These are phyloP conservation scores for Drosophila aldrichi DNA, from an alignment of 2,888 invertebrate genomes.

Conservation along the genomic window DNA sequence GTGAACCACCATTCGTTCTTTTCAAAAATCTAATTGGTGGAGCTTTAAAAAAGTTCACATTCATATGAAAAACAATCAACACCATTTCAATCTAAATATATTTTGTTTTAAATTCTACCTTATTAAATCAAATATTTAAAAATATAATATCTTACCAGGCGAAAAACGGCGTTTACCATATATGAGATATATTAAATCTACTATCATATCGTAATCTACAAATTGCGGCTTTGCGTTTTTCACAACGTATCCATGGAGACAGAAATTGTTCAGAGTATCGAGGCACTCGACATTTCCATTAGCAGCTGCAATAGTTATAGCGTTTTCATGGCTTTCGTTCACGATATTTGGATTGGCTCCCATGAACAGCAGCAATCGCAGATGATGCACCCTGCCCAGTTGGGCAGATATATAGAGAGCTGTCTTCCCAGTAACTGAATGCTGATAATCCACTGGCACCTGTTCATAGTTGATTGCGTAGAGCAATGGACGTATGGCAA, in stretches of 20 bases:
- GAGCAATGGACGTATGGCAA: slow-evolving; percentile 50
- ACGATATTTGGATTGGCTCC: slow-evolving; percentile 63
- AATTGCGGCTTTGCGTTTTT: slow-evolving; percentile 52
- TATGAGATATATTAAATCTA: slow-evolving; percentile 58
- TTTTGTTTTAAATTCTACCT: neutral
- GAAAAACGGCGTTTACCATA: slow-evolving; percentile 32
- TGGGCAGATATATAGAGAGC: slow-evolving; percentile 59
- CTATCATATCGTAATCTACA: slow-evolving; percentile 54
- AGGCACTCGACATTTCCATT: slow-evolving; percentile 53
- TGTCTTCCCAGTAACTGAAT: slow-evolving; percentile 60
- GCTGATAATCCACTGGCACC: slow-evolving; percentile 62
- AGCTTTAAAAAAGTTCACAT: too few species aligned
- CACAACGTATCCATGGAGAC: slow-evolving; percentile 25
- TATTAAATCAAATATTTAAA: neutral
- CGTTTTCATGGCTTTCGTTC: slow-evolving; percentile 50
- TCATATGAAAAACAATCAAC: neutral
- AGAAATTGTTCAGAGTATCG: slow-evolving; percentile 49
- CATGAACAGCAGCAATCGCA: slow-evolving; percentile 57
- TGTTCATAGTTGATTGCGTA: slow-evolving; percentile 61
- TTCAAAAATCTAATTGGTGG: neutral
- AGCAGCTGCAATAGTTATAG: slow-evolving; percentile 40
- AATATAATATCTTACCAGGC: slow-evolving; percentile 40
- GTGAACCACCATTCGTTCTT: neutral
- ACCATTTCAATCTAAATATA: neutral
- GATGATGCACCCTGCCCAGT: slow-evolving; percentile 48